Conservation (phyloP, 2,797 vertebrate genomes). For the Telmatherina bonti region DNA sequence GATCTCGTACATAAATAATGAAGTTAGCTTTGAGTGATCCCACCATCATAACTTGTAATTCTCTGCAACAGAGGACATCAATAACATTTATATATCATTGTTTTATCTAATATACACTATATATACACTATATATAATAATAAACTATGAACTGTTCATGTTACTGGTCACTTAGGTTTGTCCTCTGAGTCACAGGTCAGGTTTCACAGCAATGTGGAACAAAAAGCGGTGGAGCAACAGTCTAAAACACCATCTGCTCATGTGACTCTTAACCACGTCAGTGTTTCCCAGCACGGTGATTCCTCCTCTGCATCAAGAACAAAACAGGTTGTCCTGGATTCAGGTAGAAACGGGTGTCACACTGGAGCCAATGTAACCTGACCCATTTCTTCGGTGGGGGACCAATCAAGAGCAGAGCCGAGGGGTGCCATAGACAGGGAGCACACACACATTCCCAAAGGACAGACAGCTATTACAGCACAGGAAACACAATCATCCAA, state of each 20-base stretch:
- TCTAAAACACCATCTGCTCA: neutral
- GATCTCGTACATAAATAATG: neutral
- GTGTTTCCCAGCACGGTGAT: neutral
- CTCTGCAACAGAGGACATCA: neutral
- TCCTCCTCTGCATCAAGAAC: slow-evolving; percentile 11
- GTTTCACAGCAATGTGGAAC: neutral
- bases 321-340: slow-evolving; percentile 36
- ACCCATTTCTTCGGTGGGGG: slow-evolving; percentile 76
- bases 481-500: slow-evolving; percentile 81
- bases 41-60: too few relatives aligned
- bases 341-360: slow-evolving; percentile 50
- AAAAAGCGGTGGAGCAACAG: neutral
- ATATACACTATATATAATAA: too few relatives aligned
- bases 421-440: slow-evolving; percentile 66
- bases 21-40: too few relatives aligned
- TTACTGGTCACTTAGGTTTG: neutral
- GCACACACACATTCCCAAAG: slow-evolving; percentile 68
- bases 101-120: too few relatives aligned
- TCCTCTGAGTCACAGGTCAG: neutral
- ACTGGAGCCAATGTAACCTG: slow-evolving; percentile 66
- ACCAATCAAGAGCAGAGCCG: slow-evolving; percentile 71
- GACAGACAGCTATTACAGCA: slow-evolving; percentile 74
- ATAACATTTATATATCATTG: too few relatives aligned
- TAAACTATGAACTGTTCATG: too few relatives aligned
- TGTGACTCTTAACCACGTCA: neutral